Conservation (phyloP, 2,113 vertebrate species). For the Sminthopsis crassicaudata region DNA sequence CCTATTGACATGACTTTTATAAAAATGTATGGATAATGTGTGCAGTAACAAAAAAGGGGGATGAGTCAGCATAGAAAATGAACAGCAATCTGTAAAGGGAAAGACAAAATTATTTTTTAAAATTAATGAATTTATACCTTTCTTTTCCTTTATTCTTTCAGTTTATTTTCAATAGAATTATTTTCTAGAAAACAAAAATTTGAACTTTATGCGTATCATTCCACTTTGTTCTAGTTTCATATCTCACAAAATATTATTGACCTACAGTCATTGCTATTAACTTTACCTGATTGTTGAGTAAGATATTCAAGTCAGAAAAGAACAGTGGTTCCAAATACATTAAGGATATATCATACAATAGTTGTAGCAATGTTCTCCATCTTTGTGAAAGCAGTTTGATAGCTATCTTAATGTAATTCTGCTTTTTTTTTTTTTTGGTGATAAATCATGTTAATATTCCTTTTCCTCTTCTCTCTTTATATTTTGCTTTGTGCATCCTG, state of each 20-base stretch:
- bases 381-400: background rate
- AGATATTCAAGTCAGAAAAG: background rate
- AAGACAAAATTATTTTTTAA: constrained; percentile 30
- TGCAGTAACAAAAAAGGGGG: background rate
- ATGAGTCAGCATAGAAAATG: background rate
- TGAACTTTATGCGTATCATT: background rate
- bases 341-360: background rate
- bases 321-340: background rate
- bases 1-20: constrained; percentile 10
- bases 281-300: background rate
- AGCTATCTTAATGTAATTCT: background rate
- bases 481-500: constrained; percentile 26
- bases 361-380: background rate
- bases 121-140: background rate
- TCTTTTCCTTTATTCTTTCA: background rate
- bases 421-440: background rate
- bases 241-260: background rate
- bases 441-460: background rate
- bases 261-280: background rate
- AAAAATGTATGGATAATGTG: background rate
- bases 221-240: background rate
- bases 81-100: background rate
- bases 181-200: background rate
- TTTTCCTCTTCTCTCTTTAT: constrained; percentile 32
- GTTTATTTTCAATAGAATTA: constrained; percentile 35